Conservation (phyloP, 2,113 vertebrate genomes). For the Cyprinodon tularosa region DNA sequence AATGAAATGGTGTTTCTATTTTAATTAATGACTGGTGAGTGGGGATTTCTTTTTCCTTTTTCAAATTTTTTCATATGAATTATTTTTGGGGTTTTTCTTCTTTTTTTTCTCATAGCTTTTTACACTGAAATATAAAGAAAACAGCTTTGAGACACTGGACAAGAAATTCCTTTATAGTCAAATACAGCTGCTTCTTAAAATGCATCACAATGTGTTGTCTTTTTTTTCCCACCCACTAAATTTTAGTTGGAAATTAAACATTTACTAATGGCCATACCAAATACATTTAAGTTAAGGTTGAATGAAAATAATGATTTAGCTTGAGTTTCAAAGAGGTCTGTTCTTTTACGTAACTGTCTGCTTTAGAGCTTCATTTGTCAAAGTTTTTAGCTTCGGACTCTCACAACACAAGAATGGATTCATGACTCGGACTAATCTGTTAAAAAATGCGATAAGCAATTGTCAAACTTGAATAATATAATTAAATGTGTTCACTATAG, state of each 20-base stretch:
- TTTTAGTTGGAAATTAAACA: neutral
- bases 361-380: neutral
- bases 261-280: neutral
- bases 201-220: constrained; percentile 64
- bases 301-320: neutral
- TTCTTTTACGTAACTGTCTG: too few relatives aligned
- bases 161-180: constrained; percentile 82
- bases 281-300: neutral
- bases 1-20: constrained; percentile 79
- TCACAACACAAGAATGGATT: neutral
- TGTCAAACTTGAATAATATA: too few relatives aligned
- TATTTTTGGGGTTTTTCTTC: constrained; percentile 56
- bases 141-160: constrained; percentile 84
- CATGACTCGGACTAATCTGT: neutral
- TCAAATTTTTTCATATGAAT: constrained; percentile 55
- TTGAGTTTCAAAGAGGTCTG: neutral
- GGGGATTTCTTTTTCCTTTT: constrained; percentile 68
- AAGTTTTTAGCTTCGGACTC: neutral
- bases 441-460: too few relatives aligned
- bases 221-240: constrained; percentile 12
- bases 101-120: constrained; percentile 82
- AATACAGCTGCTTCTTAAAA: constrained; percentile 84
- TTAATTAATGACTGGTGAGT: constrained; percentile 82
- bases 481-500: too few relatives aligned
- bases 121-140: constrained; percentile 84